Percentiles rank a stretch among this genome's conserved stretches.
These are phyloP conservation scores for Coilia nasus DNA, from an alignment of 2,797 vertebrate genomes.

Conservation along the genomic window DNA sequence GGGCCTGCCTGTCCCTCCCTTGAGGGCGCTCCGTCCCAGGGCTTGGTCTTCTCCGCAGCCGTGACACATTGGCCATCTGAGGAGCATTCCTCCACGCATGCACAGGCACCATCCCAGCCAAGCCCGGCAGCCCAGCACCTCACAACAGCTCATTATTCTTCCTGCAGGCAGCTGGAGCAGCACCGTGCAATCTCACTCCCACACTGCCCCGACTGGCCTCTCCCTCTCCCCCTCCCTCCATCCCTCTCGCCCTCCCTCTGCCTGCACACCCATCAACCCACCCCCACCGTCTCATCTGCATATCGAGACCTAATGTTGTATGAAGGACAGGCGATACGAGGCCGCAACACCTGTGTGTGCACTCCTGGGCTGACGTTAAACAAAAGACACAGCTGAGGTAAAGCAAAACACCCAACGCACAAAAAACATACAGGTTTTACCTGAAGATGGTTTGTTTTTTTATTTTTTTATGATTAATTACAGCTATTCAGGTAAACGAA, in stretches of 20 bases:
- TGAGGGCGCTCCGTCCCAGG: constrained; percentile 36
- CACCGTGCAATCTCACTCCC: constrained; percentile 33
- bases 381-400: not conserved
- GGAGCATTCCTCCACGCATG: constrained; percentile 56
- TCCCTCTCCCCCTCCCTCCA: not conserved
- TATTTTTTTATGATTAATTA: no score
- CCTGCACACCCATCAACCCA: constrained; percentile 27
- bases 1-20: constrained; percentile 49
- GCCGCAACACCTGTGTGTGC: not conserved
- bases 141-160: constrained; percentile 60
- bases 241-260: no score
- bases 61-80: constrained; percentile 51
- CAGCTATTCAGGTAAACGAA: not conserved
- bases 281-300: constrained; percentile 36
- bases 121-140: constrained; percentile 56
- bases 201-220: not conserved
- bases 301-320: constrained; percentile 10
- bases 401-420: not conserved
- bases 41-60: constrained; percentile 50
- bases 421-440: not conserved
- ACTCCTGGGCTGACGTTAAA: not conserved
- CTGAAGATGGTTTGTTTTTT: not conserved
- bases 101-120: constrained; percentile 53
- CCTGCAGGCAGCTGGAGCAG: constrained; percentile 52
- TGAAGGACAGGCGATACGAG: not conserved